Base-by-base conservation (phyloP, 2,113 vertebrate species). In the Ovibos moschatus region DNA sequence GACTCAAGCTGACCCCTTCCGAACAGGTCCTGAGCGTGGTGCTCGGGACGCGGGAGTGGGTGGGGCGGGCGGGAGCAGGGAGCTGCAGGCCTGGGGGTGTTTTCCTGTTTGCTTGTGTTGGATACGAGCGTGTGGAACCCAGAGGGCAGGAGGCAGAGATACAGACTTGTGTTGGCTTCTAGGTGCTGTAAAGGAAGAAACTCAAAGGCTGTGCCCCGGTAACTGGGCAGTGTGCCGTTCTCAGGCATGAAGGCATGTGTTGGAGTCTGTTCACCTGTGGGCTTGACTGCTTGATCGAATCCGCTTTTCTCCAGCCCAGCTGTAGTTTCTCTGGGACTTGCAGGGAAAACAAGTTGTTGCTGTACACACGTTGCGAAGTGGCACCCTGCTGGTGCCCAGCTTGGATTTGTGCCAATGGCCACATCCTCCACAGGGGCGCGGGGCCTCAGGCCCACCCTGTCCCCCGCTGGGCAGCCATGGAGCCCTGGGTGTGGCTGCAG, bases 361-460 rank as follows among this genome's bases (percentile, higher is more conserved):
- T 7, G 4, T 9, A 4, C 15, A 17, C 12, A 43, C 1, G 0
- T 30, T 43, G 57, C 33, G 4, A n/a, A 2, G 2, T 0, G 2
- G 4, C 1, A 0, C 5, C 15, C 7, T 71, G 3, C 40, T 23
- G 87, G 30, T 17, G 14, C 33, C 1, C 16, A 1, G 7, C 5
- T 0, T 19, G 28, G 45, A 9, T 50, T 45, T 33, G 45, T 33
- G 76, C 27, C 8, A 2, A 15, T 1, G 8, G 43, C 67, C 10
- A 21, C 27, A 7, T 47, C 27, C 74, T 78, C 43, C 43, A 9
- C 0, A 4, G 45, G 5, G 45, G 45, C 4, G 0, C 8, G 0
- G 7, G 76, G 43, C 15, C 76, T 30, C 78, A 33, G 78, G 28
- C 78, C 4, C 16, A 11, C 8, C 28, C 16, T 33, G 45, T 45